Percentiles rank a stretch among this genome's conserved stretches.
phyloP scores from a whole-genome alignment of 2,113 vertebrate species.

The Burhinus oedicnemus region DNA sequence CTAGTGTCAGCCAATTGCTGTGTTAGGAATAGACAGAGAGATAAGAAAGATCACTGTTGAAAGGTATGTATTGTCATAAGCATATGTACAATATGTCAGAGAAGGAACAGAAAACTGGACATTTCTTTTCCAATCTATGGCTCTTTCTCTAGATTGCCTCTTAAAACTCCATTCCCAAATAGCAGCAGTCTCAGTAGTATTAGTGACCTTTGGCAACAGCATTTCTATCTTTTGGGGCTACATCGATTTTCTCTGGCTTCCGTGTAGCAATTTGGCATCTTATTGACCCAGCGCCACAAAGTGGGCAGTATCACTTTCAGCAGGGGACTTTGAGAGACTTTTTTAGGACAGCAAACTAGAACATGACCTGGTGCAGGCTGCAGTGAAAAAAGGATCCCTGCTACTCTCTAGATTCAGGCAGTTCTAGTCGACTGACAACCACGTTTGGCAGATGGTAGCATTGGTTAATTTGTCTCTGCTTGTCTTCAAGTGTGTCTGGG shows the following conservation, averaged over 20 bases:
- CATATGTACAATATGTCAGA: neutral
- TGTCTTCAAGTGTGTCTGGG: neutral
- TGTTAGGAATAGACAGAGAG: neutral
- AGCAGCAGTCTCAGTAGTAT: neutral
- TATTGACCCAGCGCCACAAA: constrained; percentile 17
- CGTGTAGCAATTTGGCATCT: neutral
- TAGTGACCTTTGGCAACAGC: constrained; percentile 17
- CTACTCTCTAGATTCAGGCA: neutral
- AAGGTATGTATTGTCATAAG: neutral
- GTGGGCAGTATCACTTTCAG: neutral
- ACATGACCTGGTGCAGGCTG: neutral
- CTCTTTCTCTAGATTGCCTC: neutral
- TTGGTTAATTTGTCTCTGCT: neutral
- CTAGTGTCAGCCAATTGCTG: neutral
- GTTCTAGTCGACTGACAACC: neutral
- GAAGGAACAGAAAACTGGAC: neutral
- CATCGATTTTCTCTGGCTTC: constrained; percentile 8
- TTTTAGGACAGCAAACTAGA: constrained; percentile 35
- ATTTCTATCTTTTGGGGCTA: constrained; percentile 23
- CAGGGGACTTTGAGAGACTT: constrained; percentile 5
- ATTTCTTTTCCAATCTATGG: neutral
- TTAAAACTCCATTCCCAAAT: constrained; percentile 28
- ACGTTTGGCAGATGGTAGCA: neutral
- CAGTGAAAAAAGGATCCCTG: neutral
- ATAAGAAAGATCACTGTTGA: neutral